These are phyloP conservation scores for Oceanodroma tethys DNA, from an alignment of 2,113 vertebrate species.

Conservation along the genomic window DNA sequence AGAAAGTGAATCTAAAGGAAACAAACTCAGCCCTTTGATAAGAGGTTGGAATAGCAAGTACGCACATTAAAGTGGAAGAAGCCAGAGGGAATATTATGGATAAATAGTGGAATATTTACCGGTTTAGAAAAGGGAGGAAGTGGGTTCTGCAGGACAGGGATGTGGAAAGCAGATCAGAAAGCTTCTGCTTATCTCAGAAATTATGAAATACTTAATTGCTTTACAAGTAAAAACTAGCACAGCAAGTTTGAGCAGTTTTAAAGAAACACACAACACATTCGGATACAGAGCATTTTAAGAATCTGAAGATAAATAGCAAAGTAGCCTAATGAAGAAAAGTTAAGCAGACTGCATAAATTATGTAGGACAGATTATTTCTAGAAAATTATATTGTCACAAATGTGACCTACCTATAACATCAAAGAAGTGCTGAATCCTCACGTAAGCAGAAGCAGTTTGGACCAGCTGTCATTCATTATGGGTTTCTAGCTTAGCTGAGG, in stretches of 20 bases:
- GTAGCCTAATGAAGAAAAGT: neutral
- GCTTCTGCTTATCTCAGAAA: neutral
- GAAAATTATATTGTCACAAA: neutral
- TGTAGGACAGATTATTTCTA: neutral
- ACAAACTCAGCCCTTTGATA: neutral
- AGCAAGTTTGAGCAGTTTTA: neutral
- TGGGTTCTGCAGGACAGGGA: neutral
- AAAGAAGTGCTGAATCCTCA: slow-evolving; percentile 2
- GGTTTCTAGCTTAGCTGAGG: neutral
- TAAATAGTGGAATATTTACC: neutral
- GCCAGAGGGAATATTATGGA: neutral
- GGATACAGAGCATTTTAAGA: neutral
- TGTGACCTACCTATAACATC: neutral
- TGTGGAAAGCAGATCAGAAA: neutral
- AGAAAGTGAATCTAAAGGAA: neutral
- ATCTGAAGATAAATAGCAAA: neutral
- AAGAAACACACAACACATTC: neutral
- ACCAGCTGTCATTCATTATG: slow-evolving; percentile 33
- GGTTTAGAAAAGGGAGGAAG: neutral
- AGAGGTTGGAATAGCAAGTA: neutral
- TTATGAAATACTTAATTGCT: neutral
- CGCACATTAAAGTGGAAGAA: neutral
- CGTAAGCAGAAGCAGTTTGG: neutral
- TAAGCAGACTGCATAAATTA: neutral
- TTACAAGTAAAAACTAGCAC: neutral